phyloP scores from a whole-genome alignment of 2,888 invertebrate genomes.

The Epinotia nisella region DNA sequence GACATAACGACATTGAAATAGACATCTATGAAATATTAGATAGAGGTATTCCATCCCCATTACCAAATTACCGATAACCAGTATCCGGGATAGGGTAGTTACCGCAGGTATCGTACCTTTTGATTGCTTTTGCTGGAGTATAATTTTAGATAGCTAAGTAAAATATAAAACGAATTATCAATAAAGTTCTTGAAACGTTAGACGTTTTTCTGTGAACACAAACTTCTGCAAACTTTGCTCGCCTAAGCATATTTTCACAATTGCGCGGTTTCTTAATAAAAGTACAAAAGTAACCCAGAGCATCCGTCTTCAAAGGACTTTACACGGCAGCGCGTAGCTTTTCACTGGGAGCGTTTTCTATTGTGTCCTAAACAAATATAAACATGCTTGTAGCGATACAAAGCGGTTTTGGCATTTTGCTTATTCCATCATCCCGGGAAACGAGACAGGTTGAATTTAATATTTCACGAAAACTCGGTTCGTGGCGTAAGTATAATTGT shows the following conservation, averaged over 20 bases:
- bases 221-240: too few species aligned
- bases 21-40: too few species aligned
- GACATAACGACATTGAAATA: too few species aligned
- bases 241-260: background rate
- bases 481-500: conserved; percentile 20
- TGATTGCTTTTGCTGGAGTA: too few species aligned
- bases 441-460: conserved; percentile 33
- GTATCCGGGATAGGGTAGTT: too few species aligned
- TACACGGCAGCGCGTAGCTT: conserved; percentile 28
- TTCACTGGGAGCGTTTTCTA: conserved; percentile 29
- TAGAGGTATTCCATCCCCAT: too few species aligned
- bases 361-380: conserved; percentile 44
- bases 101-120: too few species aligned
- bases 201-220: too few species aligned
- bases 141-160: too few species aligned
- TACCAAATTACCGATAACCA: too few species aligned
- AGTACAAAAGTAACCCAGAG: conserved; percentile 15
- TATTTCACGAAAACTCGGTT: conserved; percentile 34
- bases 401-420: conserved; percentile 38
- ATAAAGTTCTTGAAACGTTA: too few species aligned
- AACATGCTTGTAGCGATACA: conserved; percentile 39
- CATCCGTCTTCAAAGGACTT: conserved; percentile 32
- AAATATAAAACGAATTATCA: too few species aligned
- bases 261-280: conserved; percentile 16
- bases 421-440: conserved; percentile 30